These are phyloP conservation scores for Aspidiotus rigidus DNA, from an alignment of 2,888 invertebrate species.

Conservation along the genomic window DNA sequence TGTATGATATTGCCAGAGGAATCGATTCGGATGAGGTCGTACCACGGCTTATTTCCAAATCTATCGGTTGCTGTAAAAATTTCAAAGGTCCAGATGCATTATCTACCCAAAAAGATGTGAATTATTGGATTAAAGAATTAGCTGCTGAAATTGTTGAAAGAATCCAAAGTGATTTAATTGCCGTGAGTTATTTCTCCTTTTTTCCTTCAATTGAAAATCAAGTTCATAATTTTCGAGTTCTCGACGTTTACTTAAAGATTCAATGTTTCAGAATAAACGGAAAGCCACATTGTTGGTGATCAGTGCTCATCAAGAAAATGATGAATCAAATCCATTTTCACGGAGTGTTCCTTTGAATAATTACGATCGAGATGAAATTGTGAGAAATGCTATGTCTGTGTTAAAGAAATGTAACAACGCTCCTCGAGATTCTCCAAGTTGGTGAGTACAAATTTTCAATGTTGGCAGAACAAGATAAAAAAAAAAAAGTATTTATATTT, in stretches of 20 bases:
- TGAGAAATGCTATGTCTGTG: constrained; percentile 19
- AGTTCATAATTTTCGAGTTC: neutral
- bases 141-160: constrained; percentile 75
- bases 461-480: too few relatives aligned
- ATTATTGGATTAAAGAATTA: constrained; percentile 73
- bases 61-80: constrained; percentile 91
- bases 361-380: constrained; percentile 32
- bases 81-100: constrained; percentile 75
- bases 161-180: constrained; percentile 61
- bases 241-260: neutral
- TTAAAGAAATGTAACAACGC: constrained; percentile 30
- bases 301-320: constrained; percentile 30
- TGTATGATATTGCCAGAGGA: constrained; percentile 77
- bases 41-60: constrained; percentile 74
- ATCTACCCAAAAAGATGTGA: constrained; percentile 54
- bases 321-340: constrained; percentile 19
- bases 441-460: constrained; percentile 16
- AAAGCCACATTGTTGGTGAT: constrained; percentile 70
- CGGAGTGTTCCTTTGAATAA: constrained; percentile 18
- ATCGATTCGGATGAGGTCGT: constrained; percentile 80
- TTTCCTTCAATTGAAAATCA: neutral
- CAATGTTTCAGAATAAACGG: constrained; percentile 57
- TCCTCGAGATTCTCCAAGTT: constrained; percentile 29
- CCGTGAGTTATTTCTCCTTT: constrained; percentile 37
- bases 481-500: too few relatives aligned